A percentile compares a stretch with the other conserved stretches of the same genome.
These are phyloP conservation scores for Mugil cephalus DNA, from an alignment of 2,113 vertebrate genomes.

Conservation along the genomic window DNA sequence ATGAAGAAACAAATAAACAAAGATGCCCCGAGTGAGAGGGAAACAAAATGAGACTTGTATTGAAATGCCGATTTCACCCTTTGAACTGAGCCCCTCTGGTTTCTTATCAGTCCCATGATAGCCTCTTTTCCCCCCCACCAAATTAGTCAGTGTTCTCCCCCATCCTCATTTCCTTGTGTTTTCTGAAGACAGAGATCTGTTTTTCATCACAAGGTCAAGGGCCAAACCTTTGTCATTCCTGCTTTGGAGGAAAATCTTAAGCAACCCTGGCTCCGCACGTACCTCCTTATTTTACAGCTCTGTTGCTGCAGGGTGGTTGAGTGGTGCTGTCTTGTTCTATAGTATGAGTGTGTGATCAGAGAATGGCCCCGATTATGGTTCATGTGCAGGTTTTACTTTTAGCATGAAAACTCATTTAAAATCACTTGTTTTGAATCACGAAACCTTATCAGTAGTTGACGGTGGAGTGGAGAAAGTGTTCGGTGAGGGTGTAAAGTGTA, in stretches of 20 bases:
- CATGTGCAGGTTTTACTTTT: not conserved
- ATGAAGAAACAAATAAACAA: slow-evolving; percentile 64
- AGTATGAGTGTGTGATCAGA: not conserved
- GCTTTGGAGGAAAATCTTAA: slow-evolving; percentile 13
- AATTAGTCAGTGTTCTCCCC: slow-evolving; percentile 56
- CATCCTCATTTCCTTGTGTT: slow-evolving; percentile 72
- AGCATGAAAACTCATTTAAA: not conserved
- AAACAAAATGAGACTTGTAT: slow-evolving; percentile 62
- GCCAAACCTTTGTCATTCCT: slow-evolving; percentile 45
- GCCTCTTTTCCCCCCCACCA: slow-evolving; percentile 50
- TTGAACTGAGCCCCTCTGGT: slow-evolving; percentile 75
- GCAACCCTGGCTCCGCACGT: slow-evolving; percentile 7
- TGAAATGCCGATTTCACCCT: slow-evolving; percentile 62
- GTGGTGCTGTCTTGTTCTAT: too few species aligned
- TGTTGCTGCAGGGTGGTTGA: not conserved
- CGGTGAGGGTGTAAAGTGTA: slow-evolving; percentile 44
- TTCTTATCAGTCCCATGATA: slow-evolving; percentile 75
- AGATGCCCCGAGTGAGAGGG: slow-evolving; percentile 28
- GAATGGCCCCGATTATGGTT: not conserved
- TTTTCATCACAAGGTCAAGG: slow-evolving; percentile 74
- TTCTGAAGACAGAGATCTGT: slow-evolving; percentile 68
- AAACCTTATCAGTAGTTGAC: slow-evolving; percentile 39
- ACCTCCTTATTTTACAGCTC: not conserved
- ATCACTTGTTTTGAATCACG: slow-evolving; percentile 13
- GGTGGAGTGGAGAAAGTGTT: slow-evolving; percentile 54